Percentiles rank a stretch among this genome's conserved stretches.
Conservation (phyloP, 2,113 vertebrate genomes). For the Peucedramus taeniatus region DNA sequence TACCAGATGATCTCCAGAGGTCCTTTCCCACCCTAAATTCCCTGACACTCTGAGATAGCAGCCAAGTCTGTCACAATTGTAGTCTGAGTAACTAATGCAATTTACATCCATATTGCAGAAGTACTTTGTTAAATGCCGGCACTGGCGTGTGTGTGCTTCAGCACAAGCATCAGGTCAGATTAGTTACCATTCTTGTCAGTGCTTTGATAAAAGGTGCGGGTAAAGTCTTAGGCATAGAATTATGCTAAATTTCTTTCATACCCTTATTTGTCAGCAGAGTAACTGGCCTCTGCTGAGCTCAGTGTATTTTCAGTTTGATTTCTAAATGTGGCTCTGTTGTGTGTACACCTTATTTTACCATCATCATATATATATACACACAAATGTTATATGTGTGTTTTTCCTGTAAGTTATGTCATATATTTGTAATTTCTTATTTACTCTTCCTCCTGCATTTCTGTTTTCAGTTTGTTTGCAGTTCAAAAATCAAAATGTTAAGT, state of each 20-base stretch:
- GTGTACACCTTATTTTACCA: neutral
- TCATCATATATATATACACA: accelerated
- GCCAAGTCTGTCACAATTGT: neutral
- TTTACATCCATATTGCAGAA: neutral
- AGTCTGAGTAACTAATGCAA: neutral
- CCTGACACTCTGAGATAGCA: neutral
- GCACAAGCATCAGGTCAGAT: neutral
- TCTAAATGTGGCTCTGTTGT: neutral
- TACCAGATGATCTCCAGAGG: neutral
- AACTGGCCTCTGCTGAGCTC: neutral
- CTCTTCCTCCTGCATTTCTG: neutral
- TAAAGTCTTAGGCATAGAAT: neutral
- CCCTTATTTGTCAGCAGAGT: neutral
- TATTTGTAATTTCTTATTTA: neutral
- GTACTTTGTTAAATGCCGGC: neutral
- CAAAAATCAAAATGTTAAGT: neutral
- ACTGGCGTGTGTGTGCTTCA: neutral
- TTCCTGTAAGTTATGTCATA: neutral
- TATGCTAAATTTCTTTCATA: neutral
- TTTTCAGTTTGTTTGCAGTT: neutral
- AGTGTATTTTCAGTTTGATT: neutral
- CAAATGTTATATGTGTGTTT: neutral
- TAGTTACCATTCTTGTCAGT: neutral
- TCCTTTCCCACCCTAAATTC: neutral
- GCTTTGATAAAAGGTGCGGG: neutral